These are phyloP conservation scores for Anastatus disparis DNA, from an alignment of 1,140 invertebrate genomes.

Conservation along the genomic window DNA sequence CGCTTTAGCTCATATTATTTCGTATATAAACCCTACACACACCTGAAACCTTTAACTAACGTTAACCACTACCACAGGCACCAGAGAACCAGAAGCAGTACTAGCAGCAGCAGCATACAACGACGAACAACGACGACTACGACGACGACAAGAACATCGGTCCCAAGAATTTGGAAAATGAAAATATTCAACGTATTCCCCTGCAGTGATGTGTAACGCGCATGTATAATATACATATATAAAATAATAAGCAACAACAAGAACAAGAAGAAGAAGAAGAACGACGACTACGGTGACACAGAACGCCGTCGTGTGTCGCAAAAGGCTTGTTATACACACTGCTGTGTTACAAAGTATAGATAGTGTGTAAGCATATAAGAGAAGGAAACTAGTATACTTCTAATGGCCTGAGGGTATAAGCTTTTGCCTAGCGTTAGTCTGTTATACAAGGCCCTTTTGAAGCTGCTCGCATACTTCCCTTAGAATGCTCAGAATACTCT, in stretches of 20 bases:
- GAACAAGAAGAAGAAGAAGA: too few species aligned
- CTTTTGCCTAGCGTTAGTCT: constrained; percentile 39
- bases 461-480: constrained; percentile 42
- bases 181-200: constrained; percentile 32
- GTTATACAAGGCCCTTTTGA: constrained; percentile 36
- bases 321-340: constrained; percentile 7
- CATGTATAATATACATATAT: background rate
- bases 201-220: background rate
- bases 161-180: constrained; percentile 30
- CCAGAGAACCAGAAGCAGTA: background rate
- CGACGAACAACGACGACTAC: too few species aligned
- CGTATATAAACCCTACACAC: too few species aligned
- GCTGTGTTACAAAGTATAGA: too few species aligned
- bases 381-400: constrained; percentile 12
- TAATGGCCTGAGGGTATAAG: constrained; percentile 37
- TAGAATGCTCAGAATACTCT: constrained; percentile 42
- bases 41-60: too few species aligned
- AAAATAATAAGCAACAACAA: too few species aligned
- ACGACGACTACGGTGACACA: too few species aligned
- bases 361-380: too few species aligned
- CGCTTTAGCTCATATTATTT: too few species aligned
- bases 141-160: background rate
- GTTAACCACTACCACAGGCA: too few species aligned
- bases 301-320: constrained; percentile 17
- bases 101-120: too few species aligned